A percentile compares a stretch with the other conserved stretches of the same genome.
phyloP scores from a whole-genome alignment of 2,113 vertebrate genomes.

The Neotoma lepida region DNA sequence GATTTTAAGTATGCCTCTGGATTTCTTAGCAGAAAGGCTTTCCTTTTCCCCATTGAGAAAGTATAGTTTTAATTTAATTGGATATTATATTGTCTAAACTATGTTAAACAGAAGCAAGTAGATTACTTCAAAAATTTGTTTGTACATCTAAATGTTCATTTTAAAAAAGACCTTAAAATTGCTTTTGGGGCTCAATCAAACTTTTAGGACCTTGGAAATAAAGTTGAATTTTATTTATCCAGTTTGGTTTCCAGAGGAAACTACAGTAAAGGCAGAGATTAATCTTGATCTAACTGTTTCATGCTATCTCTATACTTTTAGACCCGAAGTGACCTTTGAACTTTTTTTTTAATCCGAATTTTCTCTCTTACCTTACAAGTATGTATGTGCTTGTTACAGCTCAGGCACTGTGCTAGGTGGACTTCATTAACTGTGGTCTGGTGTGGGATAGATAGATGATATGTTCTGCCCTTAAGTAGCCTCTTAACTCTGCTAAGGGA shows the following conservation, averaged over 20 bases:
- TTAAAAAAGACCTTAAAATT: not conserved
- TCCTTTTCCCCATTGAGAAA: constrained; percentile 34
- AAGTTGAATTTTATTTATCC: constrained; percentile 44
- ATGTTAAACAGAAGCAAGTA: constrained; percentile 13
- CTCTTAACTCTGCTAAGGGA: not conserved
- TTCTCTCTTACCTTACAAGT: not conserved
- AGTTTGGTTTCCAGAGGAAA: constrained; percentile 41
- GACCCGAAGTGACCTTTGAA: not conserved
- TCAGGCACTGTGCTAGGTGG: not conserved
- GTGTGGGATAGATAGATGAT: not conserved
- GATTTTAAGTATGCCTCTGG: constrained; percentile 15
- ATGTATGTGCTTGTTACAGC: not conserved
- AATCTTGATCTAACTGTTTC: constrained; percentile 29
- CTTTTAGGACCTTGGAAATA: constrained; percentile 12
- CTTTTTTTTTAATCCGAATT: not conserved
- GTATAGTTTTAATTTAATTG: constrained; percentile 49
- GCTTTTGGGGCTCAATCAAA: not conserved
- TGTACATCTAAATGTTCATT: constrained; percentile 29
- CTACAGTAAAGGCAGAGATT: constrained; percentile 15
- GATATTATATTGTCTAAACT: constrained; percentile 45
- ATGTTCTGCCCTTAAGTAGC: not conserved
- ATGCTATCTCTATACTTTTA: not conserved
- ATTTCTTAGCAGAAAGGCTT: constrained; percentile 42
- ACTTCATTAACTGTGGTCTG: not conserved
- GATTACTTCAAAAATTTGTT: constrained; percentile 32